A percentile compares a stretch with the other conserved stretches of the same genome.
Evolutionary conservation across 2,113 vertebrate species (phyloP).

Genomic region (Connochaetes taurinus): DNA sequence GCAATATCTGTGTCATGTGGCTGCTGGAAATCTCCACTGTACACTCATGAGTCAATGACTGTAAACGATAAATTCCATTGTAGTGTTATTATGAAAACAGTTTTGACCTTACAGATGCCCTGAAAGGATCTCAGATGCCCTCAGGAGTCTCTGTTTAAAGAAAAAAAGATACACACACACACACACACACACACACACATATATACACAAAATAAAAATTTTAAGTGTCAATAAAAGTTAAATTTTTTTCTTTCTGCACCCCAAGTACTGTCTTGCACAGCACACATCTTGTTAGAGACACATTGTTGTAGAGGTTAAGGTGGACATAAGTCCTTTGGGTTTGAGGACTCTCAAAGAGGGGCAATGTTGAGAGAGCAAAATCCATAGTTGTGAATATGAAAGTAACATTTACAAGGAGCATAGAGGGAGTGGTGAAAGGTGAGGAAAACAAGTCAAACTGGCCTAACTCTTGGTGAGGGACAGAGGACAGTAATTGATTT

Average conservation of each 20-base stretch:
- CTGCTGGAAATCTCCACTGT: neutral
- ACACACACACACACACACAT: neutral
- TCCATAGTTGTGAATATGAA: neutral
- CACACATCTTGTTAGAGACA: neutral
- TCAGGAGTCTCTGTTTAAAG: neutral
- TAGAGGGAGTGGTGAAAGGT: neutral
- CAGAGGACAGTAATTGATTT: neutral
- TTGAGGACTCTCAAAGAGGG: neutral
- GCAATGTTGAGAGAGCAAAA: neutral
- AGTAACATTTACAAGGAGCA: neutral
- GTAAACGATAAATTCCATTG: neutral
- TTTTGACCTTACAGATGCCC: neutral
- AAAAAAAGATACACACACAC: fast-evolving
- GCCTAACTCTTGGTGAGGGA: neutral
- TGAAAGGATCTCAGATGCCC: neutral
- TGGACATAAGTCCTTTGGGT: neutral
- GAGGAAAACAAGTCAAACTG: neutral
- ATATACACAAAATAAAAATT: neutral
- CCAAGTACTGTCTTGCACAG: neutral
- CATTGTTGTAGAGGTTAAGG: neutral
- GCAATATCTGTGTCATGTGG: neutral
- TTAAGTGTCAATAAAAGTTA: neutral
- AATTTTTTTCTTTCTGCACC: neutral
- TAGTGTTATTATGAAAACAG: neutral
- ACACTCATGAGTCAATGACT: neutral